These are phyloP conservation scores for Malurus elegans DNA, from an alignment of 2,113 vertebrate genomes.

Conservation along the genomic window DNA sequence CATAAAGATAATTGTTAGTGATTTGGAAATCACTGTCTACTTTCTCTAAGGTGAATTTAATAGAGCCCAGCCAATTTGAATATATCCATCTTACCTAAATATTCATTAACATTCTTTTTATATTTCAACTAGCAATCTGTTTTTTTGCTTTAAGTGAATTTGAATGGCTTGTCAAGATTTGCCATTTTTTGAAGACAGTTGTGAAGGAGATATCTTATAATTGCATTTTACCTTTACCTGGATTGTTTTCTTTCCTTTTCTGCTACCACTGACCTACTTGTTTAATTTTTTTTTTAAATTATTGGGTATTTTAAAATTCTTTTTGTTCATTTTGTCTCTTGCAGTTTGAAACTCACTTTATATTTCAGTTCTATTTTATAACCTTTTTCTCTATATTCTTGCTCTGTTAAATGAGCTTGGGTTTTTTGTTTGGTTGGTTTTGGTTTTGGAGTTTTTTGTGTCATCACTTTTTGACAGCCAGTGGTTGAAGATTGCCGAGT, in stretches of 20 bases:
- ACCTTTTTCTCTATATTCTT: background rate
- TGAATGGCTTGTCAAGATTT: background rate
- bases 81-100: background rate
- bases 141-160: background rate
- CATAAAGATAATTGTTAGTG: constrained; percentile 7
- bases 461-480: background rate
- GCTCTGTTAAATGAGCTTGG: background rate
- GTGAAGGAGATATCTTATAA: background rate
- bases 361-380: background rate
- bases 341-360: background rate
- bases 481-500: background rate
- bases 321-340: background rate
- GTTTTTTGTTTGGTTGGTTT: background rate
- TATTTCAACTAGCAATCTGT: background rate
- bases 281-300: background rate
- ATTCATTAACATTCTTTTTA: background rate
- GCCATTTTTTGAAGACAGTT: background rate
- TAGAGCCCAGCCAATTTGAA: background rate
- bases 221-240: background rate
- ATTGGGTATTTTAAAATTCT: background rate
- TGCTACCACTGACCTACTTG: background rate
- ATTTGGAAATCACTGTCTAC: background rate
- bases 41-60: constrained; percentile 13
- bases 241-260: background rate
- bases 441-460: background rate